These are phyloP conservation scores for Equus przewalskii DNA, from an alignment of 2,113 vertebrate genomes.

Conservation along the genomic window DNA sequence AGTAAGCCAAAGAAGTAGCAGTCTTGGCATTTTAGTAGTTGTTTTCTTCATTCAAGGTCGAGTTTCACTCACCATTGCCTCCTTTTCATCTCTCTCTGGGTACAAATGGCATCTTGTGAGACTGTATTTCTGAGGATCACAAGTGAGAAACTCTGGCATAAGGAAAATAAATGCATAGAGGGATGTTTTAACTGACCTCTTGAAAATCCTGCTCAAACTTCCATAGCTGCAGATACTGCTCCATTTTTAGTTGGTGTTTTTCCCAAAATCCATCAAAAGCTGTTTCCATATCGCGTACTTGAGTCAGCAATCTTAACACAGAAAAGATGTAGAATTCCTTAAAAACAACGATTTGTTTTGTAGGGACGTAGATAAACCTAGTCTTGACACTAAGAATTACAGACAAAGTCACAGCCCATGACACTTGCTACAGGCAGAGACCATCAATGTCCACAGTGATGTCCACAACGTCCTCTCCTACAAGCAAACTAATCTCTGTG, in stretches of 20 bases:
- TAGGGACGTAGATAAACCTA: neutral
- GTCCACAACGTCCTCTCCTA: neutral
- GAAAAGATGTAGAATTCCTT: constrained; percentile 41
- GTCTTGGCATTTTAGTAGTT: neutral
- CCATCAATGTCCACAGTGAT: neutral
- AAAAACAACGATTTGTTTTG: neutral
- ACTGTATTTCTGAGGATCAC: neutral
- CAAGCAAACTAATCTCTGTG: neutral
- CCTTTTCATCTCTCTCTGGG: neutral
- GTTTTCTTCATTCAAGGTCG: constrained; percentile 30
- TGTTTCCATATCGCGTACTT: constrained; percentile 96
- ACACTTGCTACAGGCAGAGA: neutral
- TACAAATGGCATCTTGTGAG: neutral
- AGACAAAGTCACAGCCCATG: neutral
- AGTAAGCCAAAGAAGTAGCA: neutral
- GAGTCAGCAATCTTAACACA: constrained; percentile 92
- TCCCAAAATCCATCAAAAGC: constrained; percentile 99
- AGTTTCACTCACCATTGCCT: neutral
- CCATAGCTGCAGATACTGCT: constrained; percentile 96
- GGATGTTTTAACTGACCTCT: constrained; percentile 89
- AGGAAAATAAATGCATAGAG: neutral
- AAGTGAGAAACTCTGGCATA: neutral
- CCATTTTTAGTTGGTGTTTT: constrained; percentile 97
- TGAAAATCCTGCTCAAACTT: constrained; percentile 96
- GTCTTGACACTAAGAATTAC: neutral